A percentile compares a stretch with the other conserved stretches of the same genome.
Conservation (phyloP, 92 coral and sea anemone species). For the Palythoa grandis region DNA sequence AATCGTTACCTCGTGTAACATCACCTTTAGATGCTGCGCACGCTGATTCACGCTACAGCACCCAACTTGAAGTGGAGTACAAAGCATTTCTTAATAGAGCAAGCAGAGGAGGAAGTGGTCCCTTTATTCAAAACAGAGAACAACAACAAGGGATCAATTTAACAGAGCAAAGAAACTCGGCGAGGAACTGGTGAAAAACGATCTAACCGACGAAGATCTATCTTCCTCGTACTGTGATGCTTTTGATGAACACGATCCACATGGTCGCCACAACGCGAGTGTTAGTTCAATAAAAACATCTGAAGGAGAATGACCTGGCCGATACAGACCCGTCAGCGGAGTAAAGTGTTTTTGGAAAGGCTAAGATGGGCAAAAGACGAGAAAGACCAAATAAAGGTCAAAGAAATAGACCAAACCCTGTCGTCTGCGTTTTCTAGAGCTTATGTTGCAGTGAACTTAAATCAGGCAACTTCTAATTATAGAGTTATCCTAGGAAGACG, state of each 20-base stretch:
- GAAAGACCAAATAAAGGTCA: conserved; percentile 50
- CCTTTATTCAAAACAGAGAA: conserved; percentile 27
- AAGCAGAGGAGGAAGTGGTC: conserved; percentile 47
- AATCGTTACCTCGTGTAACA: too few relatives aligned
- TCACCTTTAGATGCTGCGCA: conserved; percentile 56
- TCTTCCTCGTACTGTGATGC: background rate
- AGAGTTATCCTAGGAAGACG: background rate
- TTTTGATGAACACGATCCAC: background rate
- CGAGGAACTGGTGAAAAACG: conserved; percentile 30
- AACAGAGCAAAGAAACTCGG: conserved; percentile 32
- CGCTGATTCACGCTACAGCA: conserved; percentile 51
- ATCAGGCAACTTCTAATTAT: background rate
- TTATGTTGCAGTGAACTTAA: background rate
- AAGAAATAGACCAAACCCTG: too few relatives aligned
- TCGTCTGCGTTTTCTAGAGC: too few relatives aligned
- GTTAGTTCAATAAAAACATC: conserved; percentile 34
- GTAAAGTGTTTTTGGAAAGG: conserved; percentile 35
- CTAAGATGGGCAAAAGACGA: conserved; percentile 50
- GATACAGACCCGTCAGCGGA: conserved; percentile 43
- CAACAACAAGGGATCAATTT: conserved; percentile 34
- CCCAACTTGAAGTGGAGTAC: conserved; percentile 49
- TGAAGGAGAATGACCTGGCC: conserved; percentile 30
- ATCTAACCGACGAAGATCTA: conserved; percentile 9
- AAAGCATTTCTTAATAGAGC: conserved; percentile 51
- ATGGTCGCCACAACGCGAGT: conserved; percentile 48